Percentiles rank a stretch among this genome's conserved stretches.
phyloP scores from a whole-genome alignment of 2,888 invertebrate genomes.

The Aricia artaxerxes region DNA sequence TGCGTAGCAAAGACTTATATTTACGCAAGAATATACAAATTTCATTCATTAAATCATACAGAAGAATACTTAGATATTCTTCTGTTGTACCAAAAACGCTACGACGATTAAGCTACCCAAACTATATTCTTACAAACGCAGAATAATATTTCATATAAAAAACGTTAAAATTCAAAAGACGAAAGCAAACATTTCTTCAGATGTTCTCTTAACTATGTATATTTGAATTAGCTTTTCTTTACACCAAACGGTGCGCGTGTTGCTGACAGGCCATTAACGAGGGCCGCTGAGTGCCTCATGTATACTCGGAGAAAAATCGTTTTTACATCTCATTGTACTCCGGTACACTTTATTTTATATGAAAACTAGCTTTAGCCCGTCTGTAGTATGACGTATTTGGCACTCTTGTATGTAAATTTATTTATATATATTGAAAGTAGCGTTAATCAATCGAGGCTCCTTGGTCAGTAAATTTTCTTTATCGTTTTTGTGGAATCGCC shows the following conservation, averaged over 20 bases:
- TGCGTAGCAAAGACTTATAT: too few relatives aligned
- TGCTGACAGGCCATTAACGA: slow-evolving; percentile 39
- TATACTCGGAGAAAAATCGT: neutral
- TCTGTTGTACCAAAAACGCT: too few relatives aligned
- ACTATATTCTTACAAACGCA: too few relatives aligned
- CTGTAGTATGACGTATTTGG: neutral
- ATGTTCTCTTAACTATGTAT: slow-evolving; percentile 6
- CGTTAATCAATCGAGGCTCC: too few relatives aligned
- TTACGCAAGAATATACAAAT: too few relatives aligned
- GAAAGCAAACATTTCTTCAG: neutral
- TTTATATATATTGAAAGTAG: too few relatives aligned
- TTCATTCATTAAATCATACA: too few relatives aligned
- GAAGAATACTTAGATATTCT: too few relatives aligned
- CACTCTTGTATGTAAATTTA: too few relatives aligned
- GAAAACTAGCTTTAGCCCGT: neutral
- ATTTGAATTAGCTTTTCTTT: slow-evolving; percentile 35
- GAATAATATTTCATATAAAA: neutral
- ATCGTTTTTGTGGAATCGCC: too few relatives aligned
- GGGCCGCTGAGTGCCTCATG: slow-evolving; percentile 32
- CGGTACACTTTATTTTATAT: neutral
- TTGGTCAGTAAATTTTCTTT: too few relatives aligned
- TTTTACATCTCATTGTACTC: slow-evolving; percentile 25
- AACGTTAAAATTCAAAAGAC: neutral
- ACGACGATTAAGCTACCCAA: too few relatives aligned
- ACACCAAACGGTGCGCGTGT: slow-evolving; percentile 37